Base-by-base conservation (phyloP, 30 jellyfish, hydroid and myxozoan genomes). In the Pelagia noctiluca region DNA sequence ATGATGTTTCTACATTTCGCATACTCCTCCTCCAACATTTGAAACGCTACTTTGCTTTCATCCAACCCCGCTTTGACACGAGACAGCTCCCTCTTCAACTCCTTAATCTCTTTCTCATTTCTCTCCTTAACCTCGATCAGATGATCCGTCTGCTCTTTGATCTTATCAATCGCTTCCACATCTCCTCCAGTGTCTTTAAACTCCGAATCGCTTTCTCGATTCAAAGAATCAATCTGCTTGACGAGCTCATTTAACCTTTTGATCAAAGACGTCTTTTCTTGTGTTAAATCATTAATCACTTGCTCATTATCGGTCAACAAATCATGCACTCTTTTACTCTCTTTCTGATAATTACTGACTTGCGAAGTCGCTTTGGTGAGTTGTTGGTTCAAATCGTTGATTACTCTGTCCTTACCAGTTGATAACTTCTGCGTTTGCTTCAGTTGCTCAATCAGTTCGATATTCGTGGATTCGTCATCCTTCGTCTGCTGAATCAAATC, bases 351-450 rank as follows among this genome's bases (percentile, higher is more conserved):
- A 19, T 52, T 37, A 21, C 26, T 25, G 1, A 82, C 46, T 16
- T 68, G 92, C 35, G 54, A 82, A 37, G 62, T 66, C 2, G 78
- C 36, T 30, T 82, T 82, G 23, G 92, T 73, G 1, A 82, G 75
- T 35, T 82, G 92, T 29, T 82, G 92, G 61, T 82, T 82, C 31
- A 82, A 38, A 69, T 82, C 86, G 48, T 82, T 82, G 3, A 82
- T 53, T 7, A 82, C 86, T 37, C 70, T 82, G 29, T 82, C 92
- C 52, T 82, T 81, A 18, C 92, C 82, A 13, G 80, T 26, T 12
- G 92, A 82, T 42, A 82, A 70, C 46, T 69, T 54, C 86, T 82
- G 92, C 1, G 92, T 82, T 35, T 82, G 85, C 63, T 60, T 82
- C 23, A 82, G 38, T 36, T 82, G 92, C 22, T 82, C 92, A 38